Conservation (phyloP, 2,888 invertebrate genomes). For the Rotaria magnacalcarata region DNA sequence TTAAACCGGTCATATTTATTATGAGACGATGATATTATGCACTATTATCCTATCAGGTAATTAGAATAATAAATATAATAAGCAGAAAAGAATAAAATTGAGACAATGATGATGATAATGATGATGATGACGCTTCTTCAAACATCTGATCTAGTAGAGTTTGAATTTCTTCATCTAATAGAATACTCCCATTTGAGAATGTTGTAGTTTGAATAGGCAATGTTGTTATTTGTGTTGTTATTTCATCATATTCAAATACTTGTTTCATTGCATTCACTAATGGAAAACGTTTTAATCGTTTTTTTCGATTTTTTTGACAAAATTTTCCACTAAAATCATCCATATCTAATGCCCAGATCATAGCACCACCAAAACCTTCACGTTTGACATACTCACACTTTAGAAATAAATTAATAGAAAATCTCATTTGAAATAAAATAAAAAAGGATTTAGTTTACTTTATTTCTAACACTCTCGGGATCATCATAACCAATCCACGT, state of each 20-base stretch:
- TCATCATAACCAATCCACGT: slow-evolving; percentile 46
- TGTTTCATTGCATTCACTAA: slow-evolving; percentile 40
- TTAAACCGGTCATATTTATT: too few species aligned
- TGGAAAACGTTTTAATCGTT: slow-evolving; percentile 38
- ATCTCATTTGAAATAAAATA: neutral
- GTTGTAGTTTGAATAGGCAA: neutral
- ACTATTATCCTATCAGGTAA: neutral
- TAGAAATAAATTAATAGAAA: neutral
- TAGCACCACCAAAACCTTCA: slow-evolving; percentile 40
- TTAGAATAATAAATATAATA: neutral
- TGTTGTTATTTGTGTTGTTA: neutral
- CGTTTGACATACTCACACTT: slow-evolving; percentile 43
- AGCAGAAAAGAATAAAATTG: neutral
- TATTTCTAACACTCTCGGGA: slow-evolving; percentile 40
- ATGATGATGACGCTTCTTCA: neutral
- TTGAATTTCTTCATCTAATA: neutral
- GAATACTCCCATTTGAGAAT: neutral
- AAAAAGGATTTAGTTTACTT: neutral
- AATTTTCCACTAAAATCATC: slow-evolving; percentile 46
- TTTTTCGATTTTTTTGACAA: slow-evolving; percentile 40
- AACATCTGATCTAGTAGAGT: slow-evolving; percentile 4
- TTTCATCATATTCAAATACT: neutral
- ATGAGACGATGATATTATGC: too few species aligned
- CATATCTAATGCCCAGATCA: slow-evolving; percentile 46
- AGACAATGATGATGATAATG: neutral